Conservation (phyloP, 2,888 invertebrate genomes). For the Acheta domesticus region DNA sequence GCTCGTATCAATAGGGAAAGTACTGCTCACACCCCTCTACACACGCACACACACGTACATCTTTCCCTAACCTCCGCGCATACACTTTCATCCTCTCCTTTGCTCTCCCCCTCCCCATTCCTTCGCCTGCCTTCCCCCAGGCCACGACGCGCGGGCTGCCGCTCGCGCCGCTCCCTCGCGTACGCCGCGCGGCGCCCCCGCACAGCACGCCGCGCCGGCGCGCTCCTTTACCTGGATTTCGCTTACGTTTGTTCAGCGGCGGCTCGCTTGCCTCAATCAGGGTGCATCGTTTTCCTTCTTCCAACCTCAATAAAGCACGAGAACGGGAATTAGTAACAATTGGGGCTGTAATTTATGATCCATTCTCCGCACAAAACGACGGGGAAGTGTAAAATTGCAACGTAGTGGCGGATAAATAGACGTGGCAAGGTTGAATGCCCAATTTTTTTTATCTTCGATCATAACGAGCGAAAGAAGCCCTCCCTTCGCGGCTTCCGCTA, state of each 20-base stretch:
- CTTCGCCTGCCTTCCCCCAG: background rate
- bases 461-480: background rate
- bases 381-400: slow-evolving; percentile 1
- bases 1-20: background rate
- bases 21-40: background rate
- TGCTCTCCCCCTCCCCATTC: background rate
- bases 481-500: background rate
- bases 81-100: background rate
- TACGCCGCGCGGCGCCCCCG: background rate
- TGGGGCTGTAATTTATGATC: background rate
- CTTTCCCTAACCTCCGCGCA: background rate
- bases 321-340: background rate
- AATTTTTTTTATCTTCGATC: slow-evolving; percentile 2
- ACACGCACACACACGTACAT: background rate
- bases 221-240: background rate
- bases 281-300: background rate
- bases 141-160: background rate
- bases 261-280: background rate
- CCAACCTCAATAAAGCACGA: background rate
- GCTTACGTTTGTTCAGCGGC: background rate
- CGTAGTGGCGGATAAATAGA: background rate
- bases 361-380: slow-evolving; percentile 8
- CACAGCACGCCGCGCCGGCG: background rate
- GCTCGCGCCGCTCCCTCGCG: background rate
- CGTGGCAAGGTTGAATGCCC: background rate